phyloP scores from a whole-genome alignment of 2,113 vertebrate genomes.

The Asarcornis scutulata region DNA sequence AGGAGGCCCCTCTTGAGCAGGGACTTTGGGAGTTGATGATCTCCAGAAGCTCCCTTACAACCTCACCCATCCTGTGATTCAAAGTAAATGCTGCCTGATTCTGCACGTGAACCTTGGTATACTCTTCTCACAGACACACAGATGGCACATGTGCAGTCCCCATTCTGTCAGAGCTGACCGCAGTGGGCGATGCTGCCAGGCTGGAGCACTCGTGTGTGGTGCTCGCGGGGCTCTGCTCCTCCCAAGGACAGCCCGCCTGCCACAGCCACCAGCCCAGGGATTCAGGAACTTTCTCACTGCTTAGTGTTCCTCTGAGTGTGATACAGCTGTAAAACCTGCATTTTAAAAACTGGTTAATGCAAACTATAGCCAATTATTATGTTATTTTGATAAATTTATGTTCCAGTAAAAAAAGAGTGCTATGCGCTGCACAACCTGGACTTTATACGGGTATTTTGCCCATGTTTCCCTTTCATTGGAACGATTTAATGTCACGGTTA shows the following conservation, averaged over 20 bases:
- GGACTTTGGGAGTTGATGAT: too few species aligned
- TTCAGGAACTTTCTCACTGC: not conserved
- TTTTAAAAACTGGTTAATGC: not conserved
- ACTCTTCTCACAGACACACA: not conserved
- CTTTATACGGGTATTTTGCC: not conserved
- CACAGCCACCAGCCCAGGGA: not conserved
- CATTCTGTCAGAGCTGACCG: not conserved
- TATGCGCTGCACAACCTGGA: not conserved
- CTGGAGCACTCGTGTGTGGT: not conserved
- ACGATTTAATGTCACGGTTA: not conserved
- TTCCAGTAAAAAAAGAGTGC: not conserved
- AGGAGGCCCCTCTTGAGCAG: too few species aligned
- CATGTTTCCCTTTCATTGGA: not conserved
- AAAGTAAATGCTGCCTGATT: not conserved
- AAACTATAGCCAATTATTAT: not conserved
- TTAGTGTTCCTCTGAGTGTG: not conserved
- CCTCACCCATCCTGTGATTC: too few species aligned
- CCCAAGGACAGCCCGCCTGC: not conserved
- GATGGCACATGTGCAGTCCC: not conserved
- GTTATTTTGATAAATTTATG: not conserved
- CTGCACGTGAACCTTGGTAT: accelerated
- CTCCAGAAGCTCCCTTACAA: too few species aligned
- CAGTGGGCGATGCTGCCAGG: not conserved
- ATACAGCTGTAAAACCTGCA: not conserved
- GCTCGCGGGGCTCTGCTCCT: not conserved